Evolutionary conservation across 2,888 invertebrate genomes (phyloP).

Genomic region (Leptopilina syphax): DNA sequence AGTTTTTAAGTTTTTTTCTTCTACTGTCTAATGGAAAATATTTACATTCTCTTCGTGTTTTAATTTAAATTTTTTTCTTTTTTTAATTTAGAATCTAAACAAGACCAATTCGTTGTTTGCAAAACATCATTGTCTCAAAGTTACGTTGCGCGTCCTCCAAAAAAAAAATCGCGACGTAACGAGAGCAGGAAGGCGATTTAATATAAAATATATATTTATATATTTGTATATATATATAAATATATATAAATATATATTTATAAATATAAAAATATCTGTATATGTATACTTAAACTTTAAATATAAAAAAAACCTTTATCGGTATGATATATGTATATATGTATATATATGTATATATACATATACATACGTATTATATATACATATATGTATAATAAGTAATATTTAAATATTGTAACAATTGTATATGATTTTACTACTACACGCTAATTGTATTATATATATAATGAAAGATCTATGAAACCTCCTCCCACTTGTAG

Average conservation of each 20-base stretch:
- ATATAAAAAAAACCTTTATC: constrained; percentile 58
- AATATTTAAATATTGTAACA: constrained; percentile 77
- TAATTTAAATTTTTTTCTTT: neutral
- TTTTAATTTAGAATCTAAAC: too few species aligned
- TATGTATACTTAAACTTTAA: constrained; percentile 68
- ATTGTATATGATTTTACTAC: constrained; percentile 77
- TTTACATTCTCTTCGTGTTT: neutral
- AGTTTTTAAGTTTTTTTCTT: too few species aligned
- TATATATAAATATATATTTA: constrained; percentile 69
- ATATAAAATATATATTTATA: too few species aligned
- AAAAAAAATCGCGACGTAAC: constrained; percentile 45
- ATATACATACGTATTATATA: constrained; percentile 72
- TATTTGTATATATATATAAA: constrained; percentile 67
- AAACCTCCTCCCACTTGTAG: constrained; percentile 74
- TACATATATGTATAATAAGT: constrained; percentile 75
- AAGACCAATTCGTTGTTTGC: too few species aligned
- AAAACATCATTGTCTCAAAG: constrained; percentile 8
- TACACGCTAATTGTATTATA: constrained; percentile 77
- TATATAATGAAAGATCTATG: constrained; percentile 73
- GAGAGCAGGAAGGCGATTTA: constrained; percentile 56
- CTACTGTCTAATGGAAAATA: neutral
- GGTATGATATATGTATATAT: constrained; percentile 66
- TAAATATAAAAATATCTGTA: constrained; percentile 68
- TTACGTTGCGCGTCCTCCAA: constrained; percentile 50
- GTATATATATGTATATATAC: constrained; percentile 69